Evolutionary conservation across 2,888 invertebrate genomes (phyloP), one percentile per base, ranked within the genome.

Genomic region (Drosophila tripunctata): DNA sequence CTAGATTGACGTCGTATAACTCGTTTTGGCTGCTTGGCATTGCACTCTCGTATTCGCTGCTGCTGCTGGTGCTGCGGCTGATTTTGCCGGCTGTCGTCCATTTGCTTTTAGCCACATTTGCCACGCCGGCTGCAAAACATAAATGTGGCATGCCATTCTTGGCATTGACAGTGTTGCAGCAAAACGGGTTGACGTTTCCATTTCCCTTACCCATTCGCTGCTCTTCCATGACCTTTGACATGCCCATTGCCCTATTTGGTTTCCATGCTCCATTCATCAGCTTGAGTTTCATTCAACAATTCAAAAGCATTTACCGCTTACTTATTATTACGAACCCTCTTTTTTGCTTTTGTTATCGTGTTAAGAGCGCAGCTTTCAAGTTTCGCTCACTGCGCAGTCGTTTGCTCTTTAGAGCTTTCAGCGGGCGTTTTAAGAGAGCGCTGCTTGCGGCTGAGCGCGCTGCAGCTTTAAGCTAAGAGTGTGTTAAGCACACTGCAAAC

Each of bases 1-100:
- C 30, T 33, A 65, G 64, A 56, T 65, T 50, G 58, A 41, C 58
- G 56, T 48, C 31, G 48, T 45, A 72, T 65, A 82, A 82, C 82
- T 85, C 55, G 82, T 82, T 82, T 81, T 54, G 62, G 63, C 44
- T 56, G 68, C 52, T 68, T 51, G 75, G 62, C 67, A 48, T 63
- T 75, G 84, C 66, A 78, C 33, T 80, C 58, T 80, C 58, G 27
- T 27, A 10, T 0, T 27, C 27, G 27, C 8, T 10, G 58, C 63
- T n/a, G n/a, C n/a, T n/a, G n/a, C n/a, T n/a, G n/a, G n/a, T n/a
- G n/a, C n/a, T n/a, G n/a, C n/a, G n/a, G n/a, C n/a, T 36, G 50
- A 68, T 54, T 68, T 68, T 51, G 69, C 69, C 67, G 72, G 75
- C 12, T 51, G 41, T 27, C 54, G 55, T 38, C 30, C 44, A 48